These are phyloP conservation scores for Microctenopoma lineatum DNA, from an alignment of 2,797 vertebrate genomes.

Conservation along the genomic window DNA sequence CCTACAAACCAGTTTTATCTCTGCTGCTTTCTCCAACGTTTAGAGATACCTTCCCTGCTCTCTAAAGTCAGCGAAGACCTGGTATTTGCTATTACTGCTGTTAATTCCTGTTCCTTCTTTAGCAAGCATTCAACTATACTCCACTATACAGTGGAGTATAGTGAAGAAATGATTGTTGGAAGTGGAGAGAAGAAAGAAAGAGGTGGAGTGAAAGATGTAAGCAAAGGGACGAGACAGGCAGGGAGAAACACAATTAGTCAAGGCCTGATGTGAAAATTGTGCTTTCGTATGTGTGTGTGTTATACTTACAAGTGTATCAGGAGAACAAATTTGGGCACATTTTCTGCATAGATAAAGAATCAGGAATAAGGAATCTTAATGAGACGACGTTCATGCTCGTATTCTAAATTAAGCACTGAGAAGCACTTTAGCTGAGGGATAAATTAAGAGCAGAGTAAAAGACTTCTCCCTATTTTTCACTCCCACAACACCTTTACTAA, in stretches of 20 bases:
- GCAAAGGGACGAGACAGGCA: constrained; percentile 53
- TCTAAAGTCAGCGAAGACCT: constrained; percentile 54
- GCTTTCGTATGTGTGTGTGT: constrained; percentile 15
- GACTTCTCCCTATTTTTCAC: constrained; percentile 4
- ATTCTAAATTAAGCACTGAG: constrained; percentile 47
- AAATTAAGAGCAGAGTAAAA: constrained; percentile 41
- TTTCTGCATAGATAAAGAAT: constrained; percentile 48
- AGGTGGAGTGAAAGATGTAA: constrained; percentile 43
- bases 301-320: constrained; percentile 5
- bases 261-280: constrained; percentile 64
- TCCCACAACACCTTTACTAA: constrained; percentile 53
- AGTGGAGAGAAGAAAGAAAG: constrained; percentile 5
- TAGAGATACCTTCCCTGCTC: constrained; percentile 20
- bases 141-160: constrained; percentile 13
- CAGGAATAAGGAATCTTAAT: constrained; percentile 42
- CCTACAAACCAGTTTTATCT: constrained; percentile 35
- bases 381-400: constrained; percentile 41
- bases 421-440: constrained; percentile 37
- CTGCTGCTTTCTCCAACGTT: constrained; percentile 18
- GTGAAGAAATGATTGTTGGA: constrained; percentile 20
- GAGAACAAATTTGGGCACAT: constrained; percentile 27
- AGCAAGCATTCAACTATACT: constrained; percentile 31
- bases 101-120: constrained; percentile 61
- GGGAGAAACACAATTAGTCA: constrained; percentile 73
- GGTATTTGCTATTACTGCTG: constrained; percentile 64